Conservation (phyloP, 2,888 invertebrate species). For the Rambutsinella grinnellia region DNA sequence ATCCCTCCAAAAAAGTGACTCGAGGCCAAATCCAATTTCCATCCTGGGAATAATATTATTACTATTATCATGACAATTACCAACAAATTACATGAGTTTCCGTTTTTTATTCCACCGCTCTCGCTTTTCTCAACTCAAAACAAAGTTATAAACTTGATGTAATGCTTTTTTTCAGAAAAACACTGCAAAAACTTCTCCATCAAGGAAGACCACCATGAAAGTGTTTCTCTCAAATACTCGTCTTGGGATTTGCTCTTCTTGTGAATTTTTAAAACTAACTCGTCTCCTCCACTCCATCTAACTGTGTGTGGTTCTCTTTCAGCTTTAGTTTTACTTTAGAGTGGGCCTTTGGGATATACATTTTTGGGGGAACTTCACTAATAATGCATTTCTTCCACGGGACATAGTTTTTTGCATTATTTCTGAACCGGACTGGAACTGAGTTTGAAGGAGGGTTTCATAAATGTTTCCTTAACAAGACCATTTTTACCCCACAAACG, state of each 20-base stretch:
- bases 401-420: too few species aligned
- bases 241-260: slow-evolving; percentile 9
- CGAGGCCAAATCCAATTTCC: slow-evolving; percentile 55
- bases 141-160: too few species aligned
- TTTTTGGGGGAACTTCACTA: too few species aligned
- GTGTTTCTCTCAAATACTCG: slow-evolving; percentile 13
- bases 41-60: slow-evolving; percentile 55
- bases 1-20: too few species aligned
- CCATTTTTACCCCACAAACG: slow-evolving; percentile 17
- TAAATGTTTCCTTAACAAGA: slow-evolving; percentile 35
- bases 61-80: slow-evolving; percentile 56
- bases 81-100: slow-evolving; percentile 56
- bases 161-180: slow-evolving; percentile 8
- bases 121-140: background rate
- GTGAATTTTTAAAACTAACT: slow-evolving; percentile 48
- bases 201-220: slow-evolving; percentile 47
- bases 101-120: slow-evolving; percentile 26
- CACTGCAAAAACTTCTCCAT: slow-evolving; percentile 6
- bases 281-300: too few species aligned
- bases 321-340: slow-evolving; percentile 5
- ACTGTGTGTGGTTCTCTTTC: slow-evolving; percentile 35
- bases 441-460: too few species aligned
- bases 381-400: too few species aligned
- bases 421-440: too few species aligned
- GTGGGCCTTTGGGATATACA: slow-evolving; percentile 46